A percentile compares a stretch with the other conserved stretches of the same genome.
Conservation (phyloP, 2,888 invertebrate species). For the Calameuta idolon region DNA sequence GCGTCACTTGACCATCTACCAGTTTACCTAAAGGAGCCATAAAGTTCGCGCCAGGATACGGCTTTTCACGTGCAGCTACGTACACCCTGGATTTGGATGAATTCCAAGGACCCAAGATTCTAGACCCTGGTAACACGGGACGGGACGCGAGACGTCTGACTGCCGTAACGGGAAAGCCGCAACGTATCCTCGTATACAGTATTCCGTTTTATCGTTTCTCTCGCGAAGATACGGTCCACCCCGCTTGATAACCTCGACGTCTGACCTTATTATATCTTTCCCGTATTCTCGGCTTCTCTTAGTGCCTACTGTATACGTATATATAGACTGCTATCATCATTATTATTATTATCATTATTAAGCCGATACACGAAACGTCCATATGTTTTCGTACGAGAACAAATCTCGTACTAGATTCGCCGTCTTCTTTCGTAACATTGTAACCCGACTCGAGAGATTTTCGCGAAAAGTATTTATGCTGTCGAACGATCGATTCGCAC, state of each 20-base stretch:
- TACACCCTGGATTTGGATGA: conserved; percentile 39
- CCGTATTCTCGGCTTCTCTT: conserved; percentile 19
- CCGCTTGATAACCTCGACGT: conserved; percentile 56
- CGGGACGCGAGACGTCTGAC: conserved; percentile 19
- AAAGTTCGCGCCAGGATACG: not conserved
- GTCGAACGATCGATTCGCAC: no score
- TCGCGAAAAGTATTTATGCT: no score
- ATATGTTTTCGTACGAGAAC: no score
- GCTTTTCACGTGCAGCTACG: not conserved
- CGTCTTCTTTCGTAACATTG: no score
- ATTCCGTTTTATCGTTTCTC: conserved; percentile 49
- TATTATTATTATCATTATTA: no score
- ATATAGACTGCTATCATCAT: no score
- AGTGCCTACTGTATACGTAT: no score
- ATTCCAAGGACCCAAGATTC: conserved; percentile 33
- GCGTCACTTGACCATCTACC: no score
- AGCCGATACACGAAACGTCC: no score
- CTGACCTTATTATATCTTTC: conserved; percentile 63
- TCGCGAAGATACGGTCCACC: conserved; percentile 50
- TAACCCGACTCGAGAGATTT: no score
- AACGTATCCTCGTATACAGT: conserved; percentile 14
- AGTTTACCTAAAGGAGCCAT: no score
- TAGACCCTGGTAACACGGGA: conserved; percentile 20
- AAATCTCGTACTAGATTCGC: no score
- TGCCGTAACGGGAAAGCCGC: not conserved